Conservation (phyloP, 2,113 vertebrate genomes). For the Petrocephalus microphthalmus region DNA sequence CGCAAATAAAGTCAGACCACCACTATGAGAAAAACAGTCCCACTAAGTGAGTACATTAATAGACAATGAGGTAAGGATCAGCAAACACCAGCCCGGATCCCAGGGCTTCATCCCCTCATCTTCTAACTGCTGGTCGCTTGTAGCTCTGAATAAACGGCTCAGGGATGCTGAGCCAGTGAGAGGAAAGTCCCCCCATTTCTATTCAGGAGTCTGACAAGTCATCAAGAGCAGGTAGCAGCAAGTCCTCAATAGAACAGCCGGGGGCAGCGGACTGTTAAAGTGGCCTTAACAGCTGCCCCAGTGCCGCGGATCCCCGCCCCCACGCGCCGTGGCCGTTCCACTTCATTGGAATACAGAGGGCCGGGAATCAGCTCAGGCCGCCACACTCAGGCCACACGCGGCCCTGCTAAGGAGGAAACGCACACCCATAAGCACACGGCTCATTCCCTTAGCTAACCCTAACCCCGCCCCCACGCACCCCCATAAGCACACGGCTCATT, state of each 20-base stretch:
- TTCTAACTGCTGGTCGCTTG: neutral
- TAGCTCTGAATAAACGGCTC: neutral
- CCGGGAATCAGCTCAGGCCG: too few relatives aligned
- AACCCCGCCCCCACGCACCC: too few relatives aligned
- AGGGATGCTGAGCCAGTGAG: neutral
- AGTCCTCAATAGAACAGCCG: slow-evolving; percentile 12
- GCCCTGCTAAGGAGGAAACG: too few relatives aligned
- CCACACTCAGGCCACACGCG: too few relatives aligned
- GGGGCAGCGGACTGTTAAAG: slow-evolving; percentile 14
- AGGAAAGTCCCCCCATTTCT: slow-evolving; percentile 8
- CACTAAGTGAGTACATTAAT: neutral
- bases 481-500: too few relatives aligned
- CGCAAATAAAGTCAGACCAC: too few relatives aligned
- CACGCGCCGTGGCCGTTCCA: neutral
- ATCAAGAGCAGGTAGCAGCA: slow-evolving; percentile 13
- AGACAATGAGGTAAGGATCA: neutral
- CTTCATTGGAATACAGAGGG: slow-evolving; percentile 7
- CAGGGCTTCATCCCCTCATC: neutral
- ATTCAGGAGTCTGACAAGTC: slow-evolving; percentile 19
- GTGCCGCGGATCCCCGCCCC: neutral
- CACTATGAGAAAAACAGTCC: neutral
- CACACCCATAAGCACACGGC: too few relatives aligned
- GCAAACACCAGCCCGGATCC: neutral
- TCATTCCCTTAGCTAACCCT: too few relatives aligned
- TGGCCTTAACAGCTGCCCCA: slow-evolving; percentile 21